Base-by-base conservation (phyloP, 2,797 vertebrate genomes). In the Iguana delicatissima region DNA sequence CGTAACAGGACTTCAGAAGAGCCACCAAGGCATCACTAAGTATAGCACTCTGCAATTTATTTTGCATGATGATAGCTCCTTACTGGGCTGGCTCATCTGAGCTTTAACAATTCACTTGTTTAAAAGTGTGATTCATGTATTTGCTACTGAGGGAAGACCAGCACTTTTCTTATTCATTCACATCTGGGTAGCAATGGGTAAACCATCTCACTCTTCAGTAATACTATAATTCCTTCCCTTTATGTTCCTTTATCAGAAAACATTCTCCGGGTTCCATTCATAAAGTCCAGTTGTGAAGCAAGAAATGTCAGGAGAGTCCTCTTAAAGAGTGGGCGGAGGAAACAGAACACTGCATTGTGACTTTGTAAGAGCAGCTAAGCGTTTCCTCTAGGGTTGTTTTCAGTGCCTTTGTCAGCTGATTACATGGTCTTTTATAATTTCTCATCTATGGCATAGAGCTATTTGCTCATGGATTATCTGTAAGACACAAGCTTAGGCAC, bases 321-420 rank as follows among this genome's bases (percentile, higher is more conserved):
- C 96, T 95, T 95, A 50, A 94, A 95, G 96, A 96, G 97, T 96
- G 95, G 97, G 97, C 96, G 96, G 96, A 94, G 74, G 79, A 96
- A 95, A 97, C 96, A 97, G 96, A 97, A 95, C 92, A 73, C 91
- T 46, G 92, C 96, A 97, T 97, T 98, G 97, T 97, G 96, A 95
- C 96, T 96, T 95, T 80, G 94, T 88, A 74, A 88, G 94, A 95
- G 93, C 95, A 91, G 96, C 95, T 96, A 92, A 95, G 95, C 80
- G 0, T 97, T 96, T 98, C 97, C 95, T 97, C 96, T 95, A 94
- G 96, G 96, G 95, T 97, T 97, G 97, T 97, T 97, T 98, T 96
- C 93, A 96, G 95, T 96, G 96, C 97, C 97, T 97, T 98, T 98
- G 98, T 98, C 97, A 96, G 96, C 96, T 97, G 97, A 98, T 98